Conservation (phyloP, 1,140 invertebrate genomes). For the Triops longicaudatus region DNA sequence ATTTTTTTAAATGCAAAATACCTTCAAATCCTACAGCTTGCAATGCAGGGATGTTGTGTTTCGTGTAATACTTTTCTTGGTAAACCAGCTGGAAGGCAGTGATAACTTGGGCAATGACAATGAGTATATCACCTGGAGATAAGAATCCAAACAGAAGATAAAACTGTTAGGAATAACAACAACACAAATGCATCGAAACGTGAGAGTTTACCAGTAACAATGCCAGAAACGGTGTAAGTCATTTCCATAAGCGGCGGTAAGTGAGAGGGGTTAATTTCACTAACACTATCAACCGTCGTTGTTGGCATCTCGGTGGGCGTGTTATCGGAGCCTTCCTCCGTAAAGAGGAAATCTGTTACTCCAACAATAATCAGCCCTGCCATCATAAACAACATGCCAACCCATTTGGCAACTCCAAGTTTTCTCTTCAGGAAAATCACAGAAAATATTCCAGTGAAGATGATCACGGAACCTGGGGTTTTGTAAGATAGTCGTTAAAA, state of each 20-base stretch:
- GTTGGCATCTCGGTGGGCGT: not conserved
- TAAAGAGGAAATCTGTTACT: not conserved
- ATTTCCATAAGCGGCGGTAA: not conserved
- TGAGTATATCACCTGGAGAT: slow-evolving; percentile 69
- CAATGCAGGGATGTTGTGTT: slow-evolving; percentile 69
- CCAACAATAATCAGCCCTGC: not conserved
- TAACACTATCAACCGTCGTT: not conserved
- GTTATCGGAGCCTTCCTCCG: not conserved
- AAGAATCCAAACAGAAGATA: too few relatives aligned
- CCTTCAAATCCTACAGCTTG: slow-evolving; percentile 50
- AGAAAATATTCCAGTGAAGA: not conserved
- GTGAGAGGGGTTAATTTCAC: not conserved
- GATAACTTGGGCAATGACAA: slow-evolving; percentile 82
- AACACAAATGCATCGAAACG: too few relatives aligned
- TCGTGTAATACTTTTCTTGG: slow-evolving; percentile 81
- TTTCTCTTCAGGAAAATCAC: not conserved
- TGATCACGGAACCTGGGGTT: not conserved
- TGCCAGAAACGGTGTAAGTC: not conserved
- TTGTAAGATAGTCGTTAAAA: not conserved
- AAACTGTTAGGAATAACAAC: slow-evolving; percentile 36
- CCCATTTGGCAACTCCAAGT: not conserved
- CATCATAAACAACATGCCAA: not conserved
- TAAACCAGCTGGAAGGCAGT: slow-evolving; percentile 86
- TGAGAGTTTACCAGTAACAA: not conserved
- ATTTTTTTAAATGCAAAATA: too few relatives aligned